A percentile compares a stretch with the other conserved stretches of the same genome.
phyloP scores from a whole-genome alignment of 2,113 vertebrate genomes.

The Pteronura brasiliensis region DNA sequence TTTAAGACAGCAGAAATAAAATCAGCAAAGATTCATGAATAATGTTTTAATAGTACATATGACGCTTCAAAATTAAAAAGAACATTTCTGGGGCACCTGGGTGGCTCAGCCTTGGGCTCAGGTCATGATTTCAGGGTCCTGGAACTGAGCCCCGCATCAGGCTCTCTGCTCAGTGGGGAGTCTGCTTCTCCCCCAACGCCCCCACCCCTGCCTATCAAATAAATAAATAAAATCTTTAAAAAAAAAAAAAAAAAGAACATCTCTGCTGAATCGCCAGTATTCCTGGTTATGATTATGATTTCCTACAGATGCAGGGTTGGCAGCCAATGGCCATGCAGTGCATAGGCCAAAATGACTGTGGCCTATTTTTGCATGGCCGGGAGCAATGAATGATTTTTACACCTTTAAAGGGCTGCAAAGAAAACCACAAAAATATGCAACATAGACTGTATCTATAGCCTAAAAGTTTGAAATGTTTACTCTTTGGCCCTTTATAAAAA shows the following conservation, averaged over 20 bases:
- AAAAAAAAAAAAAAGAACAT: background rate
- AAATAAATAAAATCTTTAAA: too few relatives aligned
- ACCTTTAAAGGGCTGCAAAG: background rate
- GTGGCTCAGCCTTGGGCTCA: too few relatives aligned
- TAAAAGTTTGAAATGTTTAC: slow-evolving; percentile 12
- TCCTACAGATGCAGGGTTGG: background rate
- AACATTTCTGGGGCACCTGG: background rate
- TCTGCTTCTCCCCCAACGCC: too few relatives aligned
- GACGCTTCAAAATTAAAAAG: background rate
- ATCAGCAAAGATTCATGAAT: background rate
- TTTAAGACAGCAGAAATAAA: background rate
- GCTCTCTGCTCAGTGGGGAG: too few relatives aligned
- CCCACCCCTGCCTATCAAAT: too few relatives aligned
- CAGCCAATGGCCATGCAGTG: background rate
- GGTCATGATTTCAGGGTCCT: too few relatives aligned
- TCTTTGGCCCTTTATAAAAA: background rate
- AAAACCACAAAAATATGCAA: background rate
- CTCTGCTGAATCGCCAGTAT: background rate
- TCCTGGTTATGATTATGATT: background rate
- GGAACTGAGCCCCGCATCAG: too few relatives aligned
- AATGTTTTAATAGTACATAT: background rate
- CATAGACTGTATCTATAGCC: background rate
- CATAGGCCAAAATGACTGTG: background rate
- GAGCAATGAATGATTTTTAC: background rate
- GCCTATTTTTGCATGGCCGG: background rate